Conservation (phyloP, 1,140 invertebrate species). For the Drosophila erecta region DNA sequence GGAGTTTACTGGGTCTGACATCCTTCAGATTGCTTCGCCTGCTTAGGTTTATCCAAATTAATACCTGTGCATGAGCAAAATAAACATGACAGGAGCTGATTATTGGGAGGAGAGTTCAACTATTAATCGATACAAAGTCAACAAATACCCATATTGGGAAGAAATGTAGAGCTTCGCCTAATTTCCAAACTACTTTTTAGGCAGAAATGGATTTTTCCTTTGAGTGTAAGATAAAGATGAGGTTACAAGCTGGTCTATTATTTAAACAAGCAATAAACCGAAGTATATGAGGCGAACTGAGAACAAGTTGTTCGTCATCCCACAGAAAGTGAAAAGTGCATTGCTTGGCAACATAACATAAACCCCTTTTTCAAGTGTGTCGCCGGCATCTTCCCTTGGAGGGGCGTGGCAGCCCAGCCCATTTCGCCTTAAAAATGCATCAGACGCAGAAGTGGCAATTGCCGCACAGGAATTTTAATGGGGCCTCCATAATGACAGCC, state of each 20-base stretch:
- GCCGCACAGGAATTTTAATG: conserved; percentile 33
- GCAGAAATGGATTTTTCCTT: background rate
- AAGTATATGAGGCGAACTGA: background rate
- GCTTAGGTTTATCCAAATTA: conserved; percentile 10
- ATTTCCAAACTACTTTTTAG: no score
- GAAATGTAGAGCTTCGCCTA: no score
- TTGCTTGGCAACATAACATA: background rate
- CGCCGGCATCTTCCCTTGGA: conserved; percentile 8
- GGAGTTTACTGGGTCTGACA: background rate
- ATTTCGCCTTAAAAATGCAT: conserved; percentile 15
- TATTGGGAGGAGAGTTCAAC: background rate
- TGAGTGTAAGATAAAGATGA: background rate
- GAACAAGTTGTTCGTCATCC: background rate
- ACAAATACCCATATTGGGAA: no score
- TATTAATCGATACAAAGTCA: conserved; percentile 8
- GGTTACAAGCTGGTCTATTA: background rate
- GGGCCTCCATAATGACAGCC: conserved; percentile 38
- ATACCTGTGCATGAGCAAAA: conserved; percentile 5
- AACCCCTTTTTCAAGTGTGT: conserved; percentile 14
- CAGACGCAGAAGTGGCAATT: conserved; percentile 26
- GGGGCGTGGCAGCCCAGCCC: conserved; percentile 1
- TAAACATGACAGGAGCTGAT: conserved; percentile 24
- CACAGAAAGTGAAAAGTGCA: background rate
- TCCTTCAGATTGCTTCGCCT: conserved; percentile 7
- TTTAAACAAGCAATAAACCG: background rate